These are phyloP conservation scores for Maconellicoccus hirsutus DNA, from an alignment of 1,140 invertebrate species.

Conservation along the genomic window DNA sequence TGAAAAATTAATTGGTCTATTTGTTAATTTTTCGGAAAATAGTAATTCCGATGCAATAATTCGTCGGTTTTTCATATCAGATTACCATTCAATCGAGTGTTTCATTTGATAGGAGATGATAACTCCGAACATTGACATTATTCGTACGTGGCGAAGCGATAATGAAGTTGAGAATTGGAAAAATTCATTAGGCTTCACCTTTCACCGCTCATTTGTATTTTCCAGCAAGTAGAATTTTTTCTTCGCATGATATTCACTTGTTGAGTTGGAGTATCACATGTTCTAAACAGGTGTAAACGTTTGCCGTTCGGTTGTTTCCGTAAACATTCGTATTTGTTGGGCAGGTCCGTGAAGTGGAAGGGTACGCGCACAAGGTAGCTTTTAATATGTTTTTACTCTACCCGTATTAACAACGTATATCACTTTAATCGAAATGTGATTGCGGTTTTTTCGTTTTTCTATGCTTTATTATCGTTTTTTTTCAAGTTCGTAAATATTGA, in stretches of 20 bases:
- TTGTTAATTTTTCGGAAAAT: too few relatives aligned
- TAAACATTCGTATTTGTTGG: neutral
- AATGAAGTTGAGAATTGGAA: too few relatives aligned
- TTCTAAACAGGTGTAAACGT: neutral
- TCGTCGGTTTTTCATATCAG: too few relatives aligned
- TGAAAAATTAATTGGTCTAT: too few relatives aligned
- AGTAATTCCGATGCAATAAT: too few relatives aligned
- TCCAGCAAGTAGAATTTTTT: too few relatives aligned
- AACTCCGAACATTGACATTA: too few relatives aligned
- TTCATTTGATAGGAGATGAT: too few relatives aligned
- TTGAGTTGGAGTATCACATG: conserved; percentile 8
- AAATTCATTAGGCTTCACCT: too few relatives aligned
- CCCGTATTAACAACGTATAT: conserved; percentile 2
- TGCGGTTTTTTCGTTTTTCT: neutral
- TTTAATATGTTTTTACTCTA: neutral
- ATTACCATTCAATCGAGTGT: too few relatives aligned
- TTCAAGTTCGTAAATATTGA: neutral
- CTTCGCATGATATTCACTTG: neutral
- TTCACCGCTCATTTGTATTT: too few relatives aligned
- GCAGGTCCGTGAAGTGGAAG: neutral
- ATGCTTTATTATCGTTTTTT: neutral
- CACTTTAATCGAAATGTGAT: conserved; percentile 4
- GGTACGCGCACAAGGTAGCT: neutral
- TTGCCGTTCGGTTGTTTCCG: neutral
- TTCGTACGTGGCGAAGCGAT: too few relatives aligned